A percentile compares a stretch with the other conserved stretches of the same genome.
Conservation (phyloP, 2,797 vertebrate genomes). For the Gobio occitaniae region DNA sequence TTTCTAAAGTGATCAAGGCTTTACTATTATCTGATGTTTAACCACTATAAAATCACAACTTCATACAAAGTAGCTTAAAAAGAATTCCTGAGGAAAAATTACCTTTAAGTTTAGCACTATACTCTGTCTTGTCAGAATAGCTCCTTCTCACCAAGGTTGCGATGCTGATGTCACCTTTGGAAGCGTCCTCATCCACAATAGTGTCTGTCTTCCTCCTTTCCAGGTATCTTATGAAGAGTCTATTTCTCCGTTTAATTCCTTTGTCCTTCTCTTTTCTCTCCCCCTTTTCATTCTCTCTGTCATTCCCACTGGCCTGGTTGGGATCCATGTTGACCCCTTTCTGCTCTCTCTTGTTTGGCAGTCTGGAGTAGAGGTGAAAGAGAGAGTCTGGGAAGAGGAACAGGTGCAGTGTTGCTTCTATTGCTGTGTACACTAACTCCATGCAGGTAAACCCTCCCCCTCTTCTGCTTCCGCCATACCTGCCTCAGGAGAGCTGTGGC, state of each 20-base stretch:
- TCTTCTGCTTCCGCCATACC: slow-evolving; percentile 71
- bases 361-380: slow-evolving; percentile 58
- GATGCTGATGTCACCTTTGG: slow-evolving; percentile 82
- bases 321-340: slow-evolving; percentile 76
- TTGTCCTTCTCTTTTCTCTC: slow-evolving; percentile 79
- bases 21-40: not conserved
- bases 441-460: slow-evolving; percentile 80
- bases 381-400: slow-evolving; percentile 71
- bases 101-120: slow-evolving; percentile 96
- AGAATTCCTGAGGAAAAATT: slow-evolving; percentile 57
- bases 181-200: slow-evolving; percentile 80
- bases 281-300: slow-evolving; percentile 66
- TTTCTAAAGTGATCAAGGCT: not conserved
- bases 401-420: slow-evolving; percentile 73
- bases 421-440: slow-evolving; percentile 77
- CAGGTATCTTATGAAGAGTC: slow-evolving; percentile 88
- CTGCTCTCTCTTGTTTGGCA: slow-evolving; percentile 52
- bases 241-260: slow-evolving; percentile 82
- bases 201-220: slow-evolving; percentile 95
- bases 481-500: slow-evolving; percentile 76
- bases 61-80: not conserved
- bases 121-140: slow-evolving; percentile 97
- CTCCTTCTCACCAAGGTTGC: slow-evolving; percentile 88
- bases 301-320: slow-evolving; percentile 71
- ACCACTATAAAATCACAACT: not conserved